Conservation (phyloP, 2,113 vertebrate genomes). For the Centropus unirufus region DNA sequence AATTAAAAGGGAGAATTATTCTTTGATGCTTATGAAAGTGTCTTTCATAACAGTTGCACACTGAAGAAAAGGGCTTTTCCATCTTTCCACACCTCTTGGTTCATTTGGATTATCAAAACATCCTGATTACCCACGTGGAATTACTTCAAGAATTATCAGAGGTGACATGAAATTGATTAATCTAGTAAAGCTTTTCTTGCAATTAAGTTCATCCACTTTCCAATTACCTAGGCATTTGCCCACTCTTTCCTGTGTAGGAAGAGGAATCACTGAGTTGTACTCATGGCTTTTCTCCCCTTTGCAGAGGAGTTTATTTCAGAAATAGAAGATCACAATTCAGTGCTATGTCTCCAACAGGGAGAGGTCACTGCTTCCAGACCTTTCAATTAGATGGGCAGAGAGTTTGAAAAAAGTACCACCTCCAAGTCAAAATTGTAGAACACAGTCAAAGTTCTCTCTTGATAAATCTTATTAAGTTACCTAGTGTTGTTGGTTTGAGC, state of each 20-base stretch:
- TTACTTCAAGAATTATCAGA: constrained; percentile 61
- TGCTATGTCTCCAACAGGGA: neutral
- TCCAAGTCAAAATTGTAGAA: neutral
- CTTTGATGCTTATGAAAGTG: neutral
- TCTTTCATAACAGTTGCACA: neutral
- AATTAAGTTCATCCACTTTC: constrained; percentile 55
- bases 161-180: constrained; percentile 67
- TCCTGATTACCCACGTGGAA: constrained; percentile 56
- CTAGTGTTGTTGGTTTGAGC: too few species aligned
- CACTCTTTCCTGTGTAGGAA: neutral
- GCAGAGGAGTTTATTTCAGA: neutral
- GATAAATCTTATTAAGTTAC: neutral
- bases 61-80: neutral
- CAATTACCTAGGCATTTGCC: constrained; percentile 1
- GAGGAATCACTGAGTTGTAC: neutral
- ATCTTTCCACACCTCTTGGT: constrained; percentile 33
- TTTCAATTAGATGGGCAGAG: constrained; percentile 8
- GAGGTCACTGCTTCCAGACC: neutral
- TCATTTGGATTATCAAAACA: constrained; percentile 61
- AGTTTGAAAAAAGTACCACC: neutral
- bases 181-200: constrained; percentile 59
- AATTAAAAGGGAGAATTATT: neutral
- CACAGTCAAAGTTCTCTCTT: neutral
- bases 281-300: neutral
- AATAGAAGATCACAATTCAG: neutral